These are phyloP conservation scores for Sminthopsis crassicaudata DNA, from an alignment of 2,113 vertebrate genomes.

Conservation along the genomic window DNA sequence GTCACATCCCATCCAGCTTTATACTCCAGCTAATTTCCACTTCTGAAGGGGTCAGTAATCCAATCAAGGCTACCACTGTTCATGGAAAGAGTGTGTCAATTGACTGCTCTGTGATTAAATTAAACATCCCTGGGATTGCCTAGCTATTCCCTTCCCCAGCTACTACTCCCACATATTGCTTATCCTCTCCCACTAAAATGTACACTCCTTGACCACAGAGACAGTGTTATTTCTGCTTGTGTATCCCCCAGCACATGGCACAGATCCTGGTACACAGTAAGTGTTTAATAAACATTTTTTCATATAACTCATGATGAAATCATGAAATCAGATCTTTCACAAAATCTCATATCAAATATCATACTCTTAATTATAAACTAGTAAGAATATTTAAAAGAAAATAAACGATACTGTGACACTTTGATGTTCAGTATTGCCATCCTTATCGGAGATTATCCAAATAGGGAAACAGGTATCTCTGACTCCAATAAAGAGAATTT, in stretches of 20 bases:
- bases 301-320: background rate
- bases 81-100: background rate
- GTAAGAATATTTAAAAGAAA: background rate
- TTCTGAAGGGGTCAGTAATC: background rate
- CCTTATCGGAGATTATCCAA: background rate
- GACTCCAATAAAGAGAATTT: background rate
- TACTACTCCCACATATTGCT: background rate
- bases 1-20: background rate
- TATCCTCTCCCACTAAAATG: background rate
- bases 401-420: background rate
- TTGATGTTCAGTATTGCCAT: background rate
- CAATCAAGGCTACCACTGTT: background rate
- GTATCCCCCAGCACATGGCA: background rate
- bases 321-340: background rate
- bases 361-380: background rate
- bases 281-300: background rate
- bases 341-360: background rate
- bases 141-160: background rate
- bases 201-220: background rate
- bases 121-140: background rate
- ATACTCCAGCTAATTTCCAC: background rate
- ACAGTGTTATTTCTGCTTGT: background rate
- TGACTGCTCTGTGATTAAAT: background rate
- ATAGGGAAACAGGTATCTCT: background rate
- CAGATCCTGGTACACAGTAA: background rate